Conservation (phyloP, 2,888 invertebrate species). For the Ormyrus rosae region DNA sequence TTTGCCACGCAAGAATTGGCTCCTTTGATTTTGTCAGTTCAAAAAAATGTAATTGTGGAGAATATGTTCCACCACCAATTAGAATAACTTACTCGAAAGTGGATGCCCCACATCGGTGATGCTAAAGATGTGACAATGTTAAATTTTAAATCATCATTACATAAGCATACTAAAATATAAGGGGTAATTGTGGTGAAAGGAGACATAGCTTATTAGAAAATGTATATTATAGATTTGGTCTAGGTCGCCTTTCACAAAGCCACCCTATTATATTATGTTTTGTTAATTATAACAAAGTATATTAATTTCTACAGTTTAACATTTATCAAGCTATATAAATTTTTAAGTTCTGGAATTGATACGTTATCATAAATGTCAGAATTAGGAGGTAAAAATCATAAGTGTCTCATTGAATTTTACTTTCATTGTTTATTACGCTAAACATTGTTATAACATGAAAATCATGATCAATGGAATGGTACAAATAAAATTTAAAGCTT, state of each 20-base stretch:
- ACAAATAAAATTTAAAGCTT: constrained; percentile 53
- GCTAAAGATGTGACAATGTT: constrained; percentile 27
- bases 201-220: constrained; percentile 52
- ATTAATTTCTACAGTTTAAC: constrained; percentile 53
- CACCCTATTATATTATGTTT: constrained; percentile 42
- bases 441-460: constrained; percentile 38
- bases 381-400: constrained; percentile 24
- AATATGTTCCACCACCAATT: constrained; percentile 62
- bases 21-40: constrained; percentile 64
- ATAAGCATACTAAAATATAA: constrained; percentile 45
- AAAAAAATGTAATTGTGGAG: constrained; percentile 64
- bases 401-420: constrained; percentile 47
- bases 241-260: constrained; percentile 54
- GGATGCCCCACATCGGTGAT: constrained; percentile 60
- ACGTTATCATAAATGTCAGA: constrained; percentile 1
- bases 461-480: constrained; percentile 44
- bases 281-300: constrained; percentile 48
- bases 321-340: constrained; percentile 19
- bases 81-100: constrained; percentile 64
- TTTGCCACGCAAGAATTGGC: constrained; percentile 64
- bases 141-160: constrained; percentile 46
- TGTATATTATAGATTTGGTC: constrained; percentile 51
- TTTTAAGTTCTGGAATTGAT: constrained; percentile 28
- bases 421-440: constrained; percentile 34
- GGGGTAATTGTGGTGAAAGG: constrained; percentile 52